These are phyloP conservation scores for Conistra vaccinii DNA, from an alignment of 2,888 invertebrate species.

Conservation along the genomic window DNA sequence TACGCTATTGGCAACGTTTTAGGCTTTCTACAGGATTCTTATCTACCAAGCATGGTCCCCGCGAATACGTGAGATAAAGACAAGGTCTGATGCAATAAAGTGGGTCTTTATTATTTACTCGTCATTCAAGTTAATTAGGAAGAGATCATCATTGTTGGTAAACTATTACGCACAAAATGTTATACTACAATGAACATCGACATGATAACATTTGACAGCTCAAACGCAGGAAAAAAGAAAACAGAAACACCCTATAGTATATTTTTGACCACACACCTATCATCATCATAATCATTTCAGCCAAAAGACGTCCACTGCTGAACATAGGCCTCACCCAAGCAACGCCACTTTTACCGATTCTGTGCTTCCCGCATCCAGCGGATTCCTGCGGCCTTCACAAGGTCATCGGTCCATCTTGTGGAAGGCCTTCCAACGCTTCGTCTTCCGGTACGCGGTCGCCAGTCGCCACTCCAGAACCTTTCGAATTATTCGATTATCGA, in stretches of 20 bases:
- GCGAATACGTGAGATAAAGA: constrained; percentile 22
- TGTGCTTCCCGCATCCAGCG: too few relatives aligned
- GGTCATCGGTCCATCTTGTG: too few relatives aligned
- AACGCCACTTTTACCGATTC: too few relatives aligned
- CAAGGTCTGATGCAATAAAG: constrained; percentile 38
- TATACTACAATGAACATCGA: background rate
- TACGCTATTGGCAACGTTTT: background rate
- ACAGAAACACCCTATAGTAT: background rate
- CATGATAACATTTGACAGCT: background rate
- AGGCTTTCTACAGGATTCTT: constrained; percentile 11
- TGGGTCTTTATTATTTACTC: constrained; percentile 25
- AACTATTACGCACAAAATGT: constrained; percentile 8
- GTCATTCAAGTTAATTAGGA: constrained; percentile 43
- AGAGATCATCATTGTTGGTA: constrained; percentile 20
- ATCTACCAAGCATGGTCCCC: constrained; percentile 27
- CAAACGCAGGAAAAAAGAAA: background rate
- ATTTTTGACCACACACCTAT: background rate
- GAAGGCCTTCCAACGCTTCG: too few relatives aligned
- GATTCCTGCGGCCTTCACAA: too few relatives aligned
- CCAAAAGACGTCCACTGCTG: too few relatives aligned
- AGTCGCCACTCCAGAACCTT: too few relatives aligned
- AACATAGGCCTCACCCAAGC: too few relatives aligned
- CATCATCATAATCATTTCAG: too few relatives aligned
- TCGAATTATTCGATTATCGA: too few relatives aligned
- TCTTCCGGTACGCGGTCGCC: too few relatives aligned